Conservation (phyloP, 1,140 invertebrate species). For the Apolygus lucorum region DNA sequence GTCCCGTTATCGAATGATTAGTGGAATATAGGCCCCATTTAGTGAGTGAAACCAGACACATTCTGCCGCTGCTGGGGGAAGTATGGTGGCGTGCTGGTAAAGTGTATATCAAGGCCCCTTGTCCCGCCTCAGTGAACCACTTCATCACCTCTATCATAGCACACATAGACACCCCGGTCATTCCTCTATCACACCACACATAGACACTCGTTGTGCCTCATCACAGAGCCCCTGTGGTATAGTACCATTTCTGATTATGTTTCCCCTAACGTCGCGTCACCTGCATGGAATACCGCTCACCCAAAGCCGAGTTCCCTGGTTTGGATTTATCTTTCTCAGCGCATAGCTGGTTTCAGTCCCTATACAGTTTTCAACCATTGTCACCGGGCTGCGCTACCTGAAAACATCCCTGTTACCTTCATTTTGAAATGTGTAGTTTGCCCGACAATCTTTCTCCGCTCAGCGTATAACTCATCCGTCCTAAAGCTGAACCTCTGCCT, state of each 20-base stretch:
- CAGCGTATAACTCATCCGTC: too few species aligned
- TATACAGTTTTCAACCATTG: not conserved
- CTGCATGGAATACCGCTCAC: slow-evolving; percentile 11
- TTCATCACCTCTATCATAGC: not conserved
- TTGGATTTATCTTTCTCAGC: slow-evolving; percentile 6
- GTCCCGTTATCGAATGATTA: not conserved
- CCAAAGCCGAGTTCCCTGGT: not conserved
- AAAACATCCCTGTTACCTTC: too few species aligned
- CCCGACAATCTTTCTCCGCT: too few species aligned
- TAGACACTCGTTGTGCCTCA: too few species aligned
- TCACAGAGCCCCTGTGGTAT: not conserved
- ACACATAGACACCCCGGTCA: not conserved
- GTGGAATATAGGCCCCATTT: not conserved
- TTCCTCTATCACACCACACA: not conserved
- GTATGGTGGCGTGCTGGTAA: not conserved
- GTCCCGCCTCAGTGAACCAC: not conserved
- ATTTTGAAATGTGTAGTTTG: too few species aligned
- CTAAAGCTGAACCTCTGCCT: too few species aligned
- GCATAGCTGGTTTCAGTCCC: not conserved
- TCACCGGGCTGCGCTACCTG: not conserved
- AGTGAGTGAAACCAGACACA: slow-evolving; percentile 1
- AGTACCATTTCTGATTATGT: not conserved
- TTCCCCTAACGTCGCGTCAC: not conserved
- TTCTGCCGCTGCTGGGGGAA: not conserved
- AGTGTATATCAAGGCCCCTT: slow-evolving; percentile 2